Percentiles rank a stretch among this genome's conserved stretches.
Conservation (phyloP, 2,113 vertebrate genomes). For the Oxyruncus cristatus region DNA sequence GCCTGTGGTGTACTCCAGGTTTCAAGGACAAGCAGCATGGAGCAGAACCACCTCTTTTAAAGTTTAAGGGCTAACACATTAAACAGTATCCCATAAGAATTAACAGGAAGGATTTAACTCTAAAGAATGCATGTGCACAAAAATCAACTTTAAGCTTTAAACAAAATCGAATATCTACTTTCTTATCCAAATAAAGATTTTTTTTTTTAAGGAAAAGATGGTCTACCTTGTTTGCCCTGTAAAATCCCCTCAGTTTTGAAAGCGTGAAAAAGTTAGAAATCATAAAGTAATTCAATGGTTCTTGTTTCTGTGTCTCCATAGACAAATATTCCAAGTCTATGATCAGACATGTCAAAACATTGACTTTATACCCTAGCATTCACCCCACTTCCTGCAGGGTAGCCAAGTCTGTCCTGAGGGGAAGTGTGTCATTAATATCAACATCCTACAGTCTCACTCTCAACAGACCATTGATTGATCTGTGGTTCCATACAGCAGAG, state of each 20-base stretch:
- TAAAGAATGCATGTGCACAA: background rate
- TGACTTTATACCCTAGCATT: slow-evolving; percentile 27
- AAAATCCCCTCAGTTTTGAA: background rate
- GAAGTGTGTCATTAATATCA: slow-evolving; percentile 56
- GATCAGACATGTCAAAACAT: slow-evolving; percentile 30
- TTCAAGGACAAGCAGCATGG: background rate
- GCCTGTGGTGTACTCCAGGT: no score
- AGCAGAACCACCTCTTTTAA: background rate
- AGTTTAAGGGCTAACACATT: background rate
- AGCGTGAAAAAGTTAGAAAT: background rate
- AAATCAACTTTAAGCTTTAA: background rate
- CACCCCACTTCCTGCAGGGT: slow-evolving; percentile 39
- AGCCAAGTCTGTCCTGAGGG: slow-evolving; percentile 48
- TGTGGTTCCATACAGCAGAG: background rate
- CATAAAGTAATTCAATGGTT: background rate
- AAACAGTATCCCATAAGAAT: background rate
- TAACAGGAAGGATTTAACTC: background rate
- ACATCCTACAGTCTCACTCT: slow-evolving; percentile 12
- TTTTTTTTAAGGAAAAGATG: background rate
- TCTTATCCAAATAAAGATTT: background rate
- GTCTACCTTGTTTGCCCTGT: background rate
- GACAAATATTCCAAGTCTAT: background rate
- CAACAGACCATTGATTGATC: slow-evolving; percentile 49
- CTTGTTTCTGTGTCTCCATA: background rate
- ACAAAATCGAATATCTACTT: background rate